A percentile compares a stretch with the other conserved stretches of the same genome.
phyloP scores from a whole-genome alignment of 2,113 vertebrate genomes.

The Trogon melanurus region DNA sequence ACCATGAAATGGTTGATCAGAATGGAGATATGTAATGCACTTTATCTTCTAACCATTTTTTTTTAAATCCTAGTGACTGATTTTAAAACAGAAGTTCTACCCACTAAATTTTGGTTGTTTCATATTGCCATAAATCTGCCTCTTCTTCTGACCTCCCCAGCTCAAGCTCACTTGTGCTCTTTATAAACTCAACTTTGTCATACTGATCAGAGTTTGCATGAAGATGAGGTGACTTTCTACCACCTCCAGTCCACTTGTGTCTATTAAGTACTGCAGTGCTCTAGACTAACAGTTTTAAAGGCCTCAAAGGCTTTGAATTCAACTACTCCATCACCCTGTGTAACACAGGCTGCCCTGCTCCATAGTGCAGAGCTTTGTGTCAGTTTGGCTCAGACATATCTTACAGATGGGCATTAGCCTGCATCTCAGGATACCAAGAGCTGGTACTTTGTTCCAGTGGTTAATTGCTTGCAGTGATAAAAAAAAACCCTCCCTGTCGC shows the following conservation, averaged over 20 bases:
- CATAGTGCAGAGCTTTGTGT: not conserved
- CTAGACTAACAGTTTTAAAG: not conserved
- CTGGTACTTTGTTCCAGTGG: not conserved
- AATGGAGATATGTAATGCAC: not conserved
- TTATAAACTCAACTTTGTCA: not conserved
- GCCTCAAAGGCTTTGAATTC: not conserved
- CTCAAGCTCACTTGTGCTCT: not conserved
- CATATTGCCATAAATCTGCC: not conserved
- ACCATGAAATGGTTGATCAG: not conserved
- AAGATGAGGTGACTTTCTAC: not conserved
- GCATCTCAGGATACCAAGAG: not conserved
- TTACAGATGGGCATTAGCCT: not conserved
- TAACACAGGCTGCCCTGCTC: not conserved
- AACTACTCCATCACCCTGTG: accelerated
- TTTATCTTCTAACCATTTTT: not conserved
- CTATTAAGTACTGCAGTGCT: not conserved
- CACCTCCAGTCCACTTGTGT: not conserved
- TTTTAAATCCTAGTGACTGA: not conserved
- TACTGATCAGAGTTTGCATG: not conserved
- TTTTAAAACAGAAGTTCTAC: not conserved
- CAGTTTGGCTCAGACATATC: not conserved
- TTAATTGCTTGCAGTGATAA: not conserved
- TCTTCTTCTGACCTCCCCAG: not conserved
- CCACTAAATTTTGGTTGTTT: not conserved
- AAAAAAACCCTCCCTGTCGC: not conserved